Evolutionary conservation across 2,113 vertebrate species (phyloP), one percentile per base, ranked within the genome.

Genomic region (Bubo scandiacus): DNA sequence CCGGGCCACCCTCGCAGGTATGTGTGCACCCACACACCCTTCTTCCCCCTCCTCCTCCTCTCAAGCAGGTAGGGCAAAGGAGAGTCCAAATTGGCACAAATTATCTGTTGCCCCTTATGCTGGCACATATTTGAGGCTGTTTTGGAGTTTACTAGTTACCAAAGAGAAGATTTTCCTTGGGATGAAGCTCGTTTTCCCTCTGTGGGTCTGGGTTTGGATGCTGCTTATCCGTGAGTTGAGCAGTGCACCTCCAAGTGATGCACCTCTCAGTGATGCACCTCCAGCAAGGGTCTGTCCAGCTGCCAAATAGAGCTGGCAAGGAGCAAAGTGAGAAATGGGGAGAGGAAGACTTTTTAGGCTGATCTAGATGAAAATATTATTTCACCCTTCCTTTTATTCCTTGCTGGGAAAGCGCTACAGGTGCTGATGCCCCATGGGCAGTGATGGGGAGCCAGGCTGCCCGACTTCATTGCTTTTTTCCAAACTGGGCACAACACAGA

Each of bases 1-100:
- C n/a, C 99, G 97, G 52, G 98, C 98, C 65, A 98, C 98, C 14
- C 98, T 99, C 9, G 93, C 97, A 88, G 99, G 99, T 99, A 95
- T 91, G 98, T 61, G 1, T 2, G 36, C n/a, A 52, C 27, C 52
- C 26, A 27, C 0, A 2, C 0, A 3, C 26, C 82, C 29, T 47
- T 66, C 62, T 42, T 47, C 40, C 22, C 21, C 8, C 15, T 63
- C 25, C 32, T 38, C n/a, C 36, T 90, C 45, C 70, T 38, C 13
- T 8, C 51, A 6, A 26, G 43, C 26, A 66, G 55, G 26, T 1
- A 70, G 40, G 32, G 45, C 20, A 49, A 17, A 2, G 15, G 34
- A 77, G 43, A 95, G 26, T 40, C 49, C n/a, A 26, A 27, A 62
- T 9, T 43, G 57, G 40, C 49, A 26, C 38, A 5, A 0, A 8